Base-by-base conservation (phyloP, 2,113 vertebrate species). In the Carettochelys insculpta region DNA sequence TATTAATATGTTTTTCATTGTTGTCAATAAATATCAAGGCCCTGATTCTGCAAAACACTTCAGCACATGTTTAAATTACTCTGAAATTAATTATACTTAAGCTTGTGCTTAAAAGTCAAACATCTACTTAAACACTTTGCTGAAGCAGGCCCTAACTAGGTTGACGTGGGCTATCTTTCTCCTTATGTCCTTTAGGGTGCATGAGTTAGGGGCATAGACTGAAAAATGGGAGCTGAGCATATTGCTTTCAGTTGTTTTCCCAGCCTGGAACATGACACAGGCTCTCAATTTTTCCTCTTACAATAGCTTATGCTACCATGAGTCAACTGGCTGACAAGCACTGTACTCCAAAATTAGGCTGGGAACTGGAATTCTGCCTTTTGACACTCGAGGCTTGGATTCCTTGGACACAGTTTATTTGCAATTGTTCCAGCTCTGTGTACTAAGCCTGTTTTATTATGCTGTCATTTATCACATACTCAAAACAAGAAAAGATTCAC, bases 401-500 rank as follows among this genome's bases (percentile, higher is more conserved):
- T 94, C 47, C 89, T 54, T 43, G 58, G 88, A 77, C 71, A 80
- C 75, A 41, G 34, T 92, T 95, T 96, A 92, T 93, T 93, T 94
- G 80, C 92, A 82, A 29, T 77, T 53, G 58, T 82, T 54, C 6
- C 75, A 31, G 87, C 82, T 95, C 95, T 78, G 61, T 52, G 87
- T 43, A 82, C 77, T 90, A 92, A 29, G 89, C 90, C 84, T 80
- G 51, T 34, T 94, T 97, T 96, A 93, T 96, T 97, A 92, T 58
- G 0, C 91, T 78, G 11, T 92, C 90, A 87, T 96, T 97, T 87
- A 94, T 91, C 89, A 51, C 92, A 34, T 80, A 89, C 95, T 92
- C 77, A 47, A 89, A 94, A 96, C 95, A 97, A 95, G 96, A 89
- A 93, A 96, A 91, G 84, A 92, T 84, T 88, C 71, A 73, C 97